Evolutionary conservation across 2,888 invertebrate species (phyloP), one percentile per base, ranked within the genome.

Genomic region (Drosophila emarginata): DNA sequence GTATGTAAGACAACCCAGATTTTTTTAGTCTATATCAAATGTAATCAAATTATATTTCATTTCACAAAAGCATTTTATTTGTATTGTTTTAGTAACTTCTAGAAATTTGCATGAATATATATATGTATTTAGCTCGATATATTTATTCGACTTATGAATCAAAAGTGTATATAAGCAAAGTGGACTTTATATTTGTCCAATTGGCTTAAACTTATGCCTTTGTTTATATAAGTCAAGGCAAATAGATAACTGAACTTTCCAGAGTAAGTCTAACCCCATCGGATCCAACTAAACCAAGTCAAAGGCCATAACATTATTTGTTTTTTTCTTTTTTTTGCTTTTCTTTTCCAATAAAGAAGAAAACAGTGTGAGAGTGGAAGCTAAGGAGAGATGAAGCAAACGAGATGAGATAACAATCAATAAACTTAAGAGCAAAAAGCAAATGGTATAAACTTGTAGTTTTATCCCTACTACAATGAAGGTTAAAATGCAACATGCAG

Each of bases 401-500:
- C 66, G 67, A 70, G 76, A 66, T 15, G 11, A 45, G 45, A 45
- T 21, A 45, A 45, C 45, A 45, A 45, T 45, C 45, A 45, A 45
- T 45, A 45, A 45, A 21, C 21, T 14, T 14, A 21, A 45, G 21
- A 45, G 21, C 45, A 45, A 45, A n/a, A 51, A 18, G 14, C 28
- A 52, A 68, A 67, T 40, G 65, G 64, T 61, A 78, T 83, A 67
- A 70, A 75, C 61, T 67, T 51, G 9, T 40, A 65, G 64, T 61
- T 68, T 72, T 63, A 65, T 60, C 65, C 45, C 61, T 28, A 61
- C 61, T 61, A 77, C 75, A 80, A 80, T 69, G 54, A 72, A 54
- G 80, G 65, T 72, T 77, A 69, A 71, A 74, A 77, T 69, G 70
- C 79, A 74, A 63, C 65, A 68, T 63, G 60, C 71, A 70, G 67